phyloP scores from a whole-genome alignment of 2,888 invertebrate species.

The Meiosimyza decipiens region DNA sequence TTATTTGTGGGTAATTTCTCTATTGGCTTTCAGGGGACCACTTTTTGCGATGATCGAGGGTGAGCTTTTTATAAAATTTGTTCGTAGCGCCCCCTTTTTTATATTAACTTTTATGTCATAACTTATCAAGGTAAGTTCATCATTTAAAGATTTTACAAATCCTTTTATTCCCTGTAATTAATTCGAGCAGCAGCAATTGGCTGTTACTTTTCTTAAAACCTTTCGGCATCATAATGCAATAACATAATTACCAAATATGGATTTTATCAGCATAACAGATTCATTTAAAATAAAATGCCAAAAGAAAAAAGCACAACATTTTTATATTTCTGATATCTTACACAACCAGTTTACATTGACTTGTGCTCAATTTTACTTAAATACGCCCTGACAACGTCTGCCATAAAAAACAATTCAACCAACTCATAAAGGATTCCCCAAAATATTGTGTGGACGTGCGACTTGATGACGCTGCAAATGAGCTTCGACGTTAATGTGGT shows the following conservation, averaged over 20 bases:
- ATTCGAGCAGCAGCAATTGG: too few relatives aligned
- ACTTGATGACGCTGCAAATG: slow-evolving; percentile 14
- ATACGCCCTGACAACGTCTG: neutral
- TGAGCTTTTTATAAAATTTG: too few relatives aligned
- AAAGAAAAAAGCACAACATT: slow-evolving; percentile 8
- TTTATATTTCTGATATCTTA: slow-evolving; percentile 24
- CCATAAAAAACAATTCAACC: neutral
- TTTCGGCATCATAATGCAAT: neutral
- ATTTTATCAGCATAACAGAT: slow-evolving; percentile 16
- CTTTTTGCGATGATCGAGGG: too few relatives aligned
- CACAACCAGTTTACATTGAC: slow-evolving; percentile 5
- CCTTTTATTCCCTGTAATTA: too few relatives aligned
- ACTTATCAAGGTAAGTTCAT: too few relatives aligned
- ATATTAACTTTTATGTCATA: too few relatives aligned
- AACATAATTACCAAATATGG: slow-evolving; percentile 10
- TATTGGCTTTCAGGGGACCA: too few relatives aligned
- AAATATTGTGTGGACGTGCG: slow-evolving; percentile 23
- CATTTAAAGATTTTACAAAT: too few relatives aligned
- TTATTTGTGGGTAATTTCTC: too few relatives aligned
- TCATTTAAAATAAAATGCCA: neutral
- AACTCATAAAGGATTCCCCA: slow-evolving; percentile 11
- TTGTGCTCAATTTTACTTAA: neutral
- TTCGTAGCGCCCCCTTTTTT: too few relatives aligned
- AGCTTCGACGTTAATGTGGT: too few relatives aligned
- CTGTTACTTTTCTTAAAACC: too few relatives aligned